Evolutionary conservation across 2,113 vertebrate genomes (phyloP).

Genomic region (Noturus placidus): DNA sequence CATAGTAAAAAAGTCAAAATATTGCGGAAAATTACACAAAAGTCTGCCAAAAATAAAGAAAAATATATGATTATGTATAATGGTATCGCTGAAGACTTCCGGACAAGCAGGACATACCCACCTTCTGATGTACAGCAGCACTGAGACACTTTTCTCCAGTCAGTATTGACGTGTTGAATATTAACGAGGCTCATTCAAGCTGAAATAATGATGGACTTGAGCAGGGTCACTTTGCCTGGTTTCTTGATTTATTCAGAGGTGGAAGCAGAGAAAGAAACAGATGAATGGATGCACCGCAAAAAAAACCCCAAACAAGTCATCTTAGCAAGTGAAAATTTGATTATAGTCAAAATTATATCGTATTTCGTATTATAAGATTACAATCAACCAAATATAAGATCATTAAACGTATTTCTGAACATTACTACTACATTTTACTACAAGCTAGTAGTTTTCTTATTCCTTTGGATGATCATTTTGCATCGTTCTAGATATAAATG

Average conservation of each 20-base stretch:
- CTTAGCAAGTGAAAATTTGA: too few species aligned
- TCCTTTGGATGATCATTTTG: too few species aligned
- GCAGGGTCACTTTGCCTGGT: neutral
- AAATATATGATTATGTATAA: neutral
- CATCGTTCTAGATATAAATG: too few species aligned
- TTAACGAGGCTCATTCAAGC: neutral
- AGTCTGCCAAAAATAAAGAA: neutral
- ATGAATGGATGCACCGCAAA: neutral
- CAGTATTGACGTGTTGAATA: neutral
- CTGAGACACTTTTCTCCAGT: neutral
- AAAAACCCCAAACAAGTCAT: too few species aligned
- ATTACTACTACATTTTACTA: too few species aligned
- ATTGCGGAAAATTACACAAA: too few species aligned
- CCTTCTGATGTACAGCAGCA: neutral
- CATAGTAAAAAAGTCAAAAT: too few species aligned
- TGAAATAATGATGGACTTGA: neutral
- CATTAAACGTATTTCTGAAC: too few species aligned
- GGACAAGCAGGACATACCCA: neutral
- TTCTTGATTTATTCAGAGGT: neutral
- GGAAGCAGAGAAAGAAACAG: neutral
- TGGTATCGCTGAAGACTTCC: neutral
- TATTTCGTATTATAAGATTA: too few species aligned
- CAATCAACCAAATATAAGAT: neutral
- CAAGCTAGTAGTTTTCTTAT: too few species aligned
- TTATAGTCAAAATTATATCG: too few species aligned